A percentile compares a stretch with the other conserved stretches of the same genome.
phyloP scores from a whole-genome alignment of 2,888 invertebrate genomes.

The Euclidia mi region DNA sequence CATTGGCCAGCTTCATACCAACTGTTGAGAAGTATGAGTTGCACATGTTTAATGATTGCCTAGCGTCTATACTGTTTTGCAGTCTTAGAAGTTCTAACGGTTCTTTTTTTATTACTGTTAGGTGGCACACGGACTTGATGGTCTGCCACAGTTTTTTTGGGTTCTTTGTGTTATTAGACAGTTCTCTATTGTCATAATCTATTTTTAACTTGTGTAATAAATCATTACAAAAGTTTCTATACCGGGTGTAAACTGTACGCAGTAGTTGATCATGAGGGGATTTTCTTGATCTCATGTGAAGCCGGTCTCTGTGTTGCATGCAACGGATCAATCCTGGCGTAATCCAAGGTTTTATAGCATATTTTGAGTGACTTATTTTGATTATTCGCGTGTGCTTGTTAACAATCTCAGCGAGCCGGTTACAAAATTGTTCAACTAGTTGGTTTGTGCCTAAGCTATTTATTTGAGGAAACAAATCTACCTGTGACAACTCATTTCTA shows the following conservation, averaged over 20 bases:
- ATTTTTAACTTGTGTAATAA: neutral
- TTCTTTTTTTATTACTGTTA: neutral
- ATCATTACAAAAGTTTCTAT: neutral
- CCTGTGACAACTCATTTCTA: neutral
- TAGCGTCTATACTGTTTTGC: neutral
- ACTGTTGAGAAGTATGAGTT: neutral
- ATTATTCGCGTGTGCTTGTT: neutral
- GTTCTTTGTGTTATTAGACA: neutral
- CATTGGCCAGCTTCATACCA: neutral
- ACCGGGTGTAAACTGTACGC: conserved; percentile 5
- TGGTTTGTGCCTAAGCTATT: neutral
- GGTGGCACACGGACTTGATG: neutral
- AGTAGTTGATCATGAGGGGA: neutral
- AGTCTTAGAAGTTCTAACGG: neutral
- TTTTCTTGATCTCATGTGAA: conserved; percentile 4
- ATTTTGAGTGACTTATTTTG: neutral
- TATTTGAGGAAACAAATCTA: neutral
- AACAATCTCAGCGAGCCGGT: no score
- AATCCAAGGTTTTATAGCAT: neutral
- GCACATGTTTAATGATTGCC: neutral
- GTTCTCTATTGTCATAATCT: neutral
- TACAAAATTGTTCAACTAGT: no score
- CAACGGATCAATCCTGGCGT: neutral
- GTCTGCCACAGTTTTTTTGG: conserved; percentile 2
- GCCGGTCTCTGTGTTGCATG: conserved; percentile 3